Percentiles rank a stretch among this genome's conserved stretches.
These are phyloP conservation scores for Aphaenogaster floridana DNA, from an alignment of 1,140 invertebrate species.

Conservation along the genomic window DNA sequence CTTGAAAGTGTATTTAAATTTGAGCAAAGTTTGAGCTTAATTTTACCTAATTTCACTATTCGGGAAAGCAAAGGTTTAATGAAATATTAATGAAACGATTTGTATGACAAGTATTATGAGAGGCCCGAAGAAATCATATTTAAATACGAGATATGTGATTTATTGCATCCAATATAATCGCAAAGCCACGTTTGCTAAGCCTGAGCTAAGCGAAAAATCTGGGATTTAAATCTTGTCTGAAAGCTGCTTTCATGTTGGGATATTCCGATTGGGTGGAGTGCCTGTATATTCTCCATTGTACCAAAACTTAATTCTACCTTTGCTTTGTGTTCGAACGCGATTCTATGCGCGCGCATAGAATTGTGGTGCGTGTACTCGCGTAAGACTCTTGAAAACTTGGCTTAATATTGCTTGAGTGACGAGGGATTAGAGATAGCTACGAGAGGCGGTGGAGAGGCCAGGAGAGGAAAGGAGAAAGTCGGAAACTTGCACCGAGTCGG, in stretches of 20 bases:
- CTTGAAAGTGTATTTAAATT: not conserved
- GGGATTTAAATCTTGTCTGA: conserved; percentile 51
- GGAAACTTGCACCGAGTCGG: conserved; percentile 52
- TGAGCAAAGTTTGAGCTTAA: not conserved
- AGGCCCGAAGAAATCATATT: not conserved
- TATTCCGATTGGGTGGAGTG: conserved; percentile 6
- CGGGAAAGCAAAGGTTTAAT: not conserved
- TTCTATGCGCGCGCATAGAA: conserved; percentile 38
- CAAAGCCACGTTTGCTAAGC: conserved; percentile 23
- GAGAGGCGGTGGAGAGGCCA: not conserved
- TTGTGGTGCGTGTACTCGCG: conserved; percentile 38
- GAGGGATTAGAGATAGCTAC: conserved; percentile 61
- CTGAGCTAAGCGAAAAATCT: conserved; percentile 50
- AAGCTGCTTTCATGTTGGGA: conserved; percentile 17
- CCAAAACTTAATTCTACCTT: conserved; percentile 48
- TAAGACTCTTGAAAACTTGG: conserved; percentile 63
- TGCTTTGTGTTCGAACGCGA: conserved; percentile 37
- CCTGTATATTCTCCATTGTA: conserved; percentile 32
- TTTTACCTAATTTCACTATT: not conserved
- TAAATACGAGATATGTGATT: conserved; percentile 36
- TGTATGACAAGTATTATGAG: not conserved
- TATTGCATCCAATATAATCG: conserved; percentile 56
- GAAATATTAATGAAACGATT: not conserved
- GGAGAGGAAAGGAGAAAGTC: conserved; percentile 21
- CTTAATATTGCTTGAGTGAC: conserved; percentile 63